A percentile compares a stretch with the other conserved stretches of the same genome.
Conservation (phyloP, 2,797 vertebrate genomes). For the Oreortyx pictus region DNA sequence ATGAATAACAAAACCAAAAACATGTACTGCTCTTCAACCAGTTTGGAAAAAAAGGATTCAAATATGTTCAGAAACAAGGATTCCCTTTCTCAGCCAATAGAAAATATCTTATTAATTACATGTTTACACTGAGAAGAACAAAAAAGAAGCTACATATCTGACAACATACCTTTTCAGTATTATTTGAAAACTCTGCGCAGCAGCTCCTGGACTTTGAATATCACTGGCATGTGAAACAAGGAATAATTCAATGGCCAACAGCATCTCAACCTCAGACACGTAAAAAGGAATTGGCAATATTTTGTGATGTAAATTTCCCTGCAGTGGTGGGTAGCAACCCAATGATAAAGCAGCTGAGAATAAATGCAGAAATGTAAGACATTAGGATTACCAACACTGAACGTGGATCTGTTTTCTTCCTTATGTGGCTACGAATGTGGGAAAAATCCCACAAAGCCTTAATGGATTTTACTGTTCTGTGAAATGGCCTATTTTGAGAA, state of each 20-base stretch:
- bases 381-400: not conserved
- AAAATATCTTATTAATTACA: not conserved
- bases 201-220: constrained; percentile 71
- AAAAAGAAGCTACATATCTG: not conserved
- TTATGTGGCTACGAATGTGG: not conserved
- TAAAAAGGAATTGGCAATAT: constrained; percentile 83
- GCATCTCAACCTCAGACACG: constrained; percentile 91
- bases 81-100: not conserved
- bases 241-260: constrained; percentile 90
- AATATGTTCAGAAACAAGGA: not conserved
- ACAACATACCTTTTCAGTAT: constrained; percentile 89
- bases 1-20: not conserved
- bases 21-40: not conserved
- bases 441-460: not conserved
- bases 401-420: not conserved
- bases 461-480: not conserved
- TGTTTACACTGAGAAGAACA: not conserved
- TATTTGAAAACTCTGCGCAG: constrained; percentile 80
- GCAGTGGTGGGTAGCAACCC: constrained; percentile 86
- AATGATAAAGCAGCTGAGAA: constrained; percentile 84
- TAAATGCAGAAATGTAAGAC: not conserved
- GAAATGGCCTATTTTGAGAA: not conserved
- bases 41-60: not conserved
- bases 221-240: constrained; percentile 84
- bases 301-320: constrained; percentile 79